Evolutionary conservation across 1,140 invertebrate genomes (phyloP), one percentile per base, ranked within the genome.

Genomic region (Bombus balteatus): DNA sequence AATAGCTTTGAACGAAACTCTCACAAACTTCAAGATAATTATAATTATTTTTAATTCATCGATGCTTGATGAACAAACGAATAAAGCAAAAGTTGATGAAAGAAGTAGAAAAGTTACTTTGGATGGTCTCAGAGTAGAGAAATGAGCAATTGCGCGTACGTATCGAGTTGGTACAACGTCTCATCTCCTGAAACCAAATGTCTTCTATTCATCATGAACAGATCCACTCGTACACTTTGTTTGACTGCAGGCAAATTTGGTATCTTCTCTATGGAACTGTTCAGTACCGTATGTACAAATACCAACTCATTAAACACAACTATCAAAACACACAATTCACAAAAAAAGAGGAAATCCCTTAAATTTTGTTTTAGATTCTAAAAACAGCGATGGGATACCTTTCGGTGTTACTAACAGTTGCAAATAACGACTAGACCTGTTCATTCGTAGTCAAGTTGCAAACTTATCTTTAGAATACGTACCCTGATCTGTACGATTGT

Each of bases 231-330:
- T 62, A 87, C 84, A 25, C 80, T 91, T 43, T 41, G 71, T 12
- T 32, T 91, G 18, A 89, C 84, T 3, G 89, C 90, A 39, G 89
- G 89, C 0, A 89, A 88, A 75, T 91, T 89, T 74, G 65, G 77
- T 5, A 83, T 18, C 12, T 92, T 92, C n/a, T 91, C 84, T 12
- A 79, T 91, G 62, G 65, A 91, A 72, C 57, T 91, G 43, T 92
- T 90, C 43, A 90, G 83, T 43, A 84, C 22, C n/a, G 89, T 89
- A 84, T 84, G 82, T 84, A 53, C 18, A 22, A 53, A 53, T 53
- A 53, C 0, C 18, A 6, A 53, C 1, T 6, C 47, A 53, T 2
- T 22, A 53, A 72, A 5, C 5, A 25, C 15, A 8, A 32, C 18
- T 34, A 8, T 68, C 18, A 0, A 32, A n/a, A 12, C 39, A 9